Base-by-base conservation (phyloP, 2,888 invertebrate genomes). In the Nomada hirtipes region DNA sequence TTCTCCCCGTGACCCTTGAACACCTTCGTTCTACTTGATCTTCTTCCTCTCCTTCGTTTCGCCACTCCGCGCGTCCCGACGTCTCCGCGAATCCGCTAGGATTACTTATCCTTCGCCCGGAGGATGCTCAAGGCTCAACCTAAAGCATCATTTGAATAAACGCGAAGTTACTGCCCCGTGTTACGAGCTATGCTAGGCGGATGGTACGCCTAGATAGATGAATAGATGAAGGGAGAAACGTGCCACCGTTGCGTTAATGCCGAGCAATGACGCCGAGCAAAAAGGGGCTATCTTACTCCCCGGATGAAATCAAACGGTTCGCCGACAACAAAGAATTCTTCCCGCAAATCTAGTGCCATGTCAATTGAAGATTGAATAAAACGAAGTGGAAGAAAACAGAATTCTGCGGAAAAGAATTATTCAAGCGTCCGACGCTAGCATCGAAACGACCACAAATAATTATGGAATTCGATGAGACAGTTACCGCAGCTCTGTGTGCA, bases 141-240 rank as follows among this genome's bases (percentile, higher is more conserved):
- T 92, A 91, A 92, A 91, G 91, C 88, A 92, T 93, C 91, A 91
- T 92, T 92, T 92, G 92, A 92, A 92, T 93, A 92, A 93, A 93
- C 89, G 91, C 85, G 84, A 82, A 92, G 91, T 92, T 92, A 92
- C 91, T 87, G 90, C 88, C 82, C 71, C 69, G 77, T 64, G 83
- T 81, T 72, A 60, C 69, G 61, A 70, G 68, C 68, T n/a, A 2
- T 53, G 26, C 52, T 53, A 57, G 67, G 15, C 42, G 44, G 55
- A n/a, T 52, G 53, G 63, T 29, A 42, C 29, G 64, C 61, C 53
- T 63, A 59, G 67, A 67, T 60, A 72, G 42, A 82, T 69, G 55
- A 65, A 76, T 60, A 53, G 64, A 67, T 23, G 68, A 59, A 36
- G 60, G 50, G 73, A 70, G 26, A 63, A 20, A 55, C 79, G 68